Base-by-base conservation (phyloP, 53 echinoderm and acorn worm genomes). In the Mesocentrotus franciscanus region DNA sequence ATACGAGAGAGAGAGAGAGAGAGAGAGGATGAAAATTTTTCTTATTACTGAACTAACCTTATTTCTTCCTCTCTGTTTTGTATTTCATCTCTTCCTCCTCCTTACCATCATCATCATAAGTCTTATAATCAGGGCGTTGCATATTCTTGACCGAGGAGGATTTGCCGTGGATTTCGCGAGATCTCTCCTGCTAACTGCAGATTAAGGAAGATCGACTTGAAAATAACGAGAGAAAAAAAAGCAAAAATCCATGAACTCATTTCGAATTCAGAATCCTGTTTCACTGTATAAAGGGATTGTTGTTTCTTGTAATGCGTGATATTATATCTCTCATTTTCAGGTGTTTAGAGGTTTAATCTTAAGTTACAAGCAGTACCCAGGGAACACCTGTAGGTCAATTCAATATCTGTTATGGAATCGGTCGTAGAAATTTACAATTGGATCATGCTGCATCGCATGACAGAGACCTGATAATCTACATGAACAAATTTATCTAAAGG, bases 161-260 rank as follows among this genome's bases (percentile, higher is more conserved):
- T 87, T 87, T 87, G 11, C 2, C 1, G 0, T 58, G 58, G 87
- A 87, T 57, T 58, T 27, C 10, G 11, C 8, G 57, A 9, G 34
- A 87, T 87, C 58, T 59, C 87, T 87, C 58, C 59, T 58, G 58
- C 87, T 81, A 81, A 81, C 81, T 81, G 81, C 81, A 81, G 81
- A 81, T 81, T 81, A 87, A 27, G 56, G 56, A 58, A 87, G 57
- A 56, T 29, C 29, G 14, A 56, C 58, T 57, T 0, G 29, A 87
- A 87, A 57, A 57, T 87, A 58, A 56, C 29, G 13, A 49, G 49
- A 49, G 6, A 7, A 49, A 49, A 49, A 29, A 85, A 87, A 42
- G 20, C 87, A 49, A 87, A 87, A 87, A 87, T 15, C 56, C 87
- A 87, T 59, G 58, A 58, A n/a, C 58, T 20, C 5, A 29, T n/a